Evolutionary conservation across 2,888 invertebrate genomes (phyloP).

Genomic region (Poecilus cupreus): DNA sequence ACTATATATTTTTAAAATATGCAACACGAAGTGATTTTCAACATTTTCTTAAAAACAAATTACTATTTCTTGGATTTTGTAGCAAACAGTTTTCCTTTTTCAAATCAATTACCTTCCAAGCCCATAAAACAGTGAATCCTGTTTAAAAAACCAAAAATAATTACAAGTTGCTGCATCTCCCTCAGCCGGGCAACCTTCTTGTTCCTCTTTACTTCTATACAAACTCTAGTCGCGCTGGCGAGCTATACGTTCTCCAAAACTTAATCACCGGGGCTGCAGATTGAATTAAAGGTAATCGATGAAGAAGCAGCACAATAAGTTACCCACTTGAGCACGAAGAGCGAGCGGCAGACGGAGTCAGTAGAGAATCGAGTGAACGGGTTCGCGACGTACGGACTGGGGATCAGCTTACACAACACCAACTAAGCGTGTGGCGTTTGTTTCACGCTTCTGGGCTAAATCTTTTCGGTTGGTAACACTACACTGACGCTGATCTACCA

Average conservation of each 20-base stretch:
- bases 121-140: background rate
- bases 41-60: no score
- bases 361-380: background rate
- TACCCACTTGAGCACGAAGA: constrained; percentile 57
- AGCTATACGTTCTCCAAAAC: constrained; percentile 14
- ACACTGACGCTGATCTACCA: background rate
- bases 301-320: constrained; percentile 60
- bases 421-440: constrained; percentile 55
- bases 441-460: constrained; percentile 50
- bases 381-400: background rate
- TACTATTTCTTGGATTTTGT: no score
- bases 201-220: background rate
- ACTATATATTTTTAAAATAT: no score
- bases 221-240: background rate
- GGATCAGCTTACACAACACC: constrained; percentile 51
- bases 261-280: constrained; percentile 61
- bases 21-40: no score
- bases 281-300: constrained; percentile 63
- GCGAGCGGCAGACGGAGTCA: background rate
- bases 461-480: constrained; percentile 47
- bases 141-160: background rate
- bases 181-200: background rate
- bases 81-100: no score
- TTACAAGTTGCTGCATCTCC: background rate
- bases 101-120: no score